Conservation (phyloP, 2,888 invertebrate species). For the Metacarcinus magister region DNA sequence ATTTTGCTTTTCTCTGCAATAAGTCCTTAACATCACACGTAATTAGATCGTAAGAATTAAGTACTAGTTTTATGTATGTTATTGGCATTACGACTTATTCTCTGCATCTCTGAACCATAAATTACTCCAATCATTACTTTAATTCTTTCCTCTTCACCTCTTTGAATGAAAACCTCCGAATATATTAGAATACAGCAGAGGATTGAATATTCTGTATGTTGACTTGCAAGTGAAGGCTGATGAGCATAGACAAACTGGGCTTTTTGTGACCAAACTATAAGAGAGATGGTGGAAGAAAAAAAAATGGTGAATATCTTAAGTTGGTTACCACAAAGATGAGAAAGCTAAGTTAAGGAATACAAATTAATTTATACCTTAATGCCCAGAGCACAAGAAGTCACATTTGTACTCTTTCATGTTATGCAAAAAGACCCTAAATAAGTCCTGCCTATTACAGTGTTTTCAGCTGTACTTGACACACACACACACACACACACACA, state of each 20-base stretch:
- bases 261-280: background rate
- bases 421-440: background rate
- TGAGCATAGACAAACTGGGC: background rate
- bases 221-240: background rate
- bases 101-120: too few species aligned
- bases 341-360: background rate
- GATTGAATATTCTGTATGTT: background rate
- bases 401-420: background rate
- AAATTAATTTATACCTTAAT: background rate
- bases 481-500: background rate
- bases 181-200: background rate
- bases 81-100: too few species aligned
- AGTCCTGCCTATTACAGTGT: background rate
- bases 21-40: too few species aligned
- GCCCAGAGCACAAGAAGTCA: constrained; percentile 31
- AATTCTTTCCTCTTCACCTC: background rate
- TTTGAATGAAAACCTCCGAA: background rate
- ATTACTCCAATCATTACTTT: background rate
- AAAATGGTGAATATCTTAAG: background rate
- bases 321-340: background rate
- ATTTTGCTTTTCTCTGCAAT: too few species aligned
- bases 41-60: too few species aligned
- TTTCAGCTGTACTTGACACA: background rate
- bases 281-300: background rate
- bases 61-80: too few species aligned